phyloP scores from a whole-genome alignment of 1,140 invertebrate genomes.

The Drosophila ironensis region DNA sequence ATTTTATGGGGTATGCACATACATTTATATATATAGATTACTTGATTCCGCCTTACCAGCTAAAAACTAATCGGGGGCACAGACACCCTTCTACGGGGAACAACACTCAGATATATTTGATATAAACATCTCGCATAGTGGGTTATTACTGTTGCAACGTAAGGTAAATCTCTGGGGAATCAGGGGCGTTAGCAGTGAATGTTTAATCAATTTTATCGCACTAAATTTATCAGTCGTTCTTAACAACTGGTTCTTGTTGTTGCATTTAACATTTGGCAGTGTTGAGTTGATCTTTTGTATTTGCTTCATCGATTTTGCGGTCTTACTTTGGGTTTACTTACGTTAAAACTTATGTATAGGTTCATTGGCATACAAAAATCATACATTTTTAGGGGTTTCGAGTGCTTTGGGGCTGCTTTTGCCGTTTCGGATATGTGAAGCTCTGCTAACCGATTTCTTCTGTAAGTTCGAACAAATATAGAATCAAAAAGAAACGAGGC shows the following conservation, averaged over 20 bases:
- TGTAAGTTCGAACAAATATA: constrained; percentile 11
- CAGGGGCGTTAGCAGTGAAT: neutral
- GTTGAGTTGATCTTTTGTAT: constrained; percentile 49
- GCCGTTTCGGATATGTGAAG: constrained; percentile 21
- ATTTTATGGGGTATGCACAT: neutral
- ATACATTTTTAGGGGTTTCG: constrained; percentile 28
- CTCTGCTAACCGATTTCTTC: no score
- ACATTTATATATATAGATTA: constrained; percentile 14
- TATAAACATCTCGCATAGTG: constrained; percentile 3
- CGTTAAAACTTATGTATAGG: constrained; percentile 42
- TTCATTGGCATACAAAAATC: constrained; percentile 60
- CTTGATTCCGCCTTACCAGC: constrained; percentile 37
- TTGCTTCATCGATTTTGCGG: constrained; percentile 3
- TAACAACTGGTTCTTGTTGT: constrained; percentile 50
- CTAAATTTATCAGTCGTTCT: constrained; percentile 65
- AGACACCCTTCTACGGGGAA: constrained; percentile 12
- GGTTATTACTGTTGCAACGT: constrained; percentile 20
- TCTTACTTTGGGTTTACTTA: constrained; percentile 12
- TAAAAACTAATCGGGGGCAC: constrained; percentile 43
- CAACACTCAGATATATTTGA: constrained; percentile 44
- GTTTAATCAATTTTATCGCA: neutral
- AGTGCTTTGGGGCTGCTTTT: constrained; percentile 40
- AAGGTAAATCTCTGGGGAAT: constrained; percentile 10
- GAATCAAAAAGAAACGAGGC: constrained; percentile 13
- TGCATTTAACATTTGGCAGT: constrained; percentile 68